Base-by-base conservation (phyloP, 2,888 invertebrate species). In the Agonopterix arenella region DNA sequence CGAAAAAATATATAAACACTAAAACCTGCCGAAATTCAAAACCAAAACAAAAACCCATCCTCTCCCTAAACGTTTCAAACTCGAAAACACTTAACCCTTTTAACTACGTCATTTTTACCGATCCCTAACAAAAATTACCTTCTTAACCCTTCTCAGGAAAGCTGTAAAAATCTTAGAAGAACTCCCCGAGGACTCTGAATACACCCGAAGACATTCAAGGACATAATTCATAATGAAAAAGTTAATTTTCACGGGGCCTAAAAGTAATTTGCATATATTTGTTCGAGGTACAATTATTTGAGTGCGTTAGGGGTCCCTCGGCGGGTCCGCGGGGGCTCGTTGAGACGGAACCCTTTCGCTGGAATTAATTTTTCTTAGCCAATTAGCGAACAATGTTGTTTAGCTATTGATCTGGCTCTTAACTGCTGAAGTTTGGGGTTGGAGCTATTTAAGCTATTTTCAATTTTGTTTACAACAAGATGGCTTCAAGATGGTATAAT, bases 141-240 rank as follows among this genome's bases (percentile, higher is more conserved):
- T 62, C 64, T 53, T 62, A 61, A 60, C 61, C 64, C 68, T 58
- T 59, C 58, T 58, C 58, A 54, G 57, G 60, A 54, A 55, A 57
- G 72, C 61, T 66, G 73, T 84, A 11, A 84, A 85, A 86, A 88
- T 84, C 85, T 83, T 76, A 60, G 13, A 84, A 86, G 85, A 85
- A 80, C 83, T 82, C 88, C 85, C 86, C 52, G 65, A 80, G 83
- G 86, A 83, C 83, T 60, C 28, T 5, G 28, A 28, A 28, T 28
- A 28, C 7, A 58, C 59, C 61, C 66, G 69, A 84, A 85, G 85
- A 85, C 80, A 78, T 64, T 80, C 68, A 74, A 83, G 72, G 84
- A 85, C 84, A 85, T 89, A 84, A 86, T 85, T 88, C 89, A 89
- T 88, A 74, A 88, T 88, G 89, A 86, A 89, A 88, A 89, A 89